A percentile compares a stretch with the other conserved stretches of the same genome.
These are phyloP conservation scores for Euzophera pinguis DNA, from an alignment of 2,888 invertebrate species.

Conservation along the genomic window DNA sequence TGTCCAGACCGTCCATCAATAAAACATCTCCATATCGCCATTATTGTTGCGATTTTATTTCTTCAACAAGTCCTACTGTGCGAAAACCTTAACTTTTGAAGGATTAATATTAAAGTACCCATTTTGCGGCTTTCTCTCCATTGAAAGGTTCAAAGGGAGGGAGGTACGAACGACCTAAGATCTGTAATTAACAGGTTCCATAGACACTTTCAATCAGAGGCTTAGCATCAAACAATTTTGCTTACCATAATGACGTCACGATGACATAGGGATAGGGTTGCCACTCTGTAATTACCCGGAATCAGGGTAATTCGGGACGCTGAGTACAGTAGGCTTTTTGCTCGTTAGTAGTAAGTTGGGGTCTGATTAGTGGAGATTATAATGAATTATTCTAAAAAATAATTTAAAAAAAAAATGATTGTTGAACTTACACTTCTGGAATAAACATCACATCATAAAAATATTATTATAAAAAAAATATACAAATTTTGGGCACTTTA, in stretches of 20 bases:
- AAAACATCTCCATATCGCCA: no score
- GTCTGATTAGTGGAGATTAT: slow-evolving; percentile 16
- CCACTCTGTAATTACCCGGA: slow-evolving; percentile 68
- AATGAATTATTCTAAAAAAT: no score
- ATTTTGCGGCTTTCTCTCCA: not conserved
- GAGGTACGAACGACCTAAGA: slow-evolving; percentile 2
- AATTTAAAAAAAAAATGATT: no score
- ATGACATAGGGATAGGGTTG: slow-evolving; percentile 71
- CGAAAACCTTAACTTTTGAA: not conserved
- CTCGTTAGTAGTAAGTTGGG: slow-evolving; percentile 50
- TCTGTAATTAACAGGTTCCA: slow-evolving; percentile 26
- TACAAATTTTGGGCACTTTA: no score
- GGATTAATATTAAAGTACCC: not conserved
- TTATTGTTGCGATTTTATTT: no score
- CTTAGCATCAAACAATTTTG: slow-evolving; percentile 54
- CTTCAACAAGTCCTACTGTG: no score
- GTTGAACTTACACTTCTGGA: no score
- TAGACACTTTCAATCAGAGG: slow-evolving; percentile 35
- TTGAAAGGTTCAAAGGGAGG: slow-evolving; percentile 14
- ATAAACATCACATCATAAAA: no score
- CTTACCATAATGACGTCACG: slow-evolving; percentile 73
- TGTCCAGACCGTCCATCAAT: no score
- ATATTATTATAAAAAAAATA: no score
- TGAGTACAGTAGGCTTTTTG: slow-evolving; percentile 64
- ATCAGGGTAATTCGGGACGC: slow-evolving; percentile 68